A percentile compares a stretch with the other conserved stretches of the same genome.
phyloP scores from a whole-genome alignment of 1,140 invertebrate genomes.

The Sminthurides bifidus region DNA sequence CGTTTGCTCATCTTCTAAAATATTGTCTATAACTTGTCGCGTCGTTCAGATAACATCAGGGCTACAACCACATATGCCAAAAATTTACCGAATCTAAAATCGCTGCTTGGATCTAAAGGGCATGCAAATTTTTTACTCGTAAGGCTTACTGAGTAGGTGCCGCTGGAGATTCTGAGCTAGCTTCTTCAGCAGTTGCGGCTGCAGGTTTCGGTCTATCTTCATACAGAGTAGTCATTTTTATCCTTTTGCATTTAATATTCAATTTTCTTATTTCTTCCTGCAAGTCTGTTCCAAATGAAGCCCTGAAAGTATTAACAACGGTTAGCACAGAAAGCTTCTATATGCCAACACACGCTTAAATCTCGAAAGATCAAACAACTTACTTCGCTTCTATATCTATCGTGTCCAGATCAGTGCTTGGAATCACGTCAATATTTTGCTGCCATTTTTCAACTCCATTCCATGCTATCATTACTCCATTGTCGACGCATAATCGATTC shows the following conservation, averaged over 20 bases:
- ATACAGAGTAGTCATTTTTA: slow-evolving; percentile 38
- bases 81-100: too few species aligned
- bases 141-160: not conserved
- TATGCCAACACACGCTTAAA: not conserved
- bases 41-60: too few species aligned
- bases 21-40: too few species aligned
- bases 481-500: slow-evolving; percentile 84
- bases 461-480: slow-evolving; percentile 99
- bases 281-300: slow-evolving; percentile 47
- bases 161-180: too few species aligned
- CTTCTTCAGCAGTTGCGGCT: not conserved
- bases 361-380: slow-evolving; percentile 22
- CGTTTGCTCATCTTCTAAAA: too few species aligned
- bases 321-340: not conserved
- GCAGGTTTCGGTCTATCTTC: not conserved
- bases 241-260: slow-evolving; percentile 48
- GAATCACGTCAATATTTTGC: slow-evolving; percentile 34
- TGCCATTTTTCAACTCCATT: slow-evolving; percentile 71
- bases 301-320: slow-evolving; percentile 33
- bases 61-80: too few species aligned
- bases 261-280: slow-evolving; percentile 42
- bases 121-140: too few species aligned
- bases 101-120: too few species aligned
- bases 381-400: slow-evolving; percentile 43
- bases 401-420: slow-evolving; percentile 37